Percentiles rank a stretch among this genome's conserved stretches.
These are phyloP conservation scores for Anarrhichthys ocellatus DNA, from an alignment of 2,113 vertebrate species.

Conservation along the genomic window DNA sequence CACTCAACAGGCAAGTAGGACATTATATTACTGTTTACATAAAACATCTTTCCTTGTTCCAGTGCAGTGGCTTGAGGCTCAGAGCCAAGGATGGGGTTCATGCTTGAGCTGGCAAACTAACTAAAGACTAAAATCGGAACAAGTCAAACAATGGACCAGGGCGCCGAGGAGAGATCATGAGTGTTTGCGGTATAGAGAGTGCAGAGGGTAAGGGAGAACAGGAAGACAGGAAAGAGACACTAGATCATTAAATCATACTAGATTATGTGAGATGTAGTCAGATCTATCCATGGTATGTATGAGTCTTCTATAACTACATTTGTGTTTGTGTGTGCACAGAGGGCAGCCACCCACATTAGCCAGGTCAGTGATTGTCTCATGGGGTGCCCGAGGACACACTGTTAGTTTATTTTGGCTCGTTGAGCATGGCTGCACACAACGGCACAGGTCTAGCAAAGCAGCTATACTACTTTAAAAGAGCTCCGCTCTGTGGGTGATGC, in stretches of 20 bases:
- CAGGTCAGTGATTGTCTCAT: conserved; percentile 71
- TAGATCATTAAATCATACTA: conserved; percentile 35
- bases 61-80: conserved; percentile 67
- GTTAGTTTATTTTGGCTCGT: conserved; percentile 74
- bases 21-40: conserved; percentile 74
- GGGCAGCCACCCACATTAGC: conserved; percentile 71
- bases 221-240: conserved; percentile 10
- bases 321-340: conserved; percentile 3
- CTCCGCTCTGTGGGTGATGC: conserved; percentile 44
- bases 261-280: conserved; percentile 34
- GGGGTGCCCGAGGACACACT: conserved; percentile 70
- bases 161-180: conserved; percentile 31
- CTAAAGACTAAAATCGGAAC: conserved; percentile 70
- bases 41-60: conserved; percentile 73
- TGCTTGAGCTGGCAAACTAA: conserved; percentile 73
- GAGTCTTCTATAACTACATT: neutral
- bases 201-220: conserved; percentile 31
- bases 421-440: conserved; percentile 68
- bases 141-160: conserved; percentile 50
- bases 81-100: conserved; percentile 48
- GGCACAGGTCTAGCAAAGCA: conserved; percentile 63
- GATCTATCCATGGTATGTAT: conserved; percentile 23
- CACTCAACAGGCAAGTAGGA: conserved; percentile 73
- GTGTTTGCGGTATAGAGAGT: conserved; percentile 32
- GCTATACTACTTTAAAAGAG: conserved; percentile 17